Evolutionary conservation across 2,797 vertebrate genomes (phyloP), one percentile per base, ranked within the genome.

Genomic region (Melanotaenia pygmaea): DNA sequence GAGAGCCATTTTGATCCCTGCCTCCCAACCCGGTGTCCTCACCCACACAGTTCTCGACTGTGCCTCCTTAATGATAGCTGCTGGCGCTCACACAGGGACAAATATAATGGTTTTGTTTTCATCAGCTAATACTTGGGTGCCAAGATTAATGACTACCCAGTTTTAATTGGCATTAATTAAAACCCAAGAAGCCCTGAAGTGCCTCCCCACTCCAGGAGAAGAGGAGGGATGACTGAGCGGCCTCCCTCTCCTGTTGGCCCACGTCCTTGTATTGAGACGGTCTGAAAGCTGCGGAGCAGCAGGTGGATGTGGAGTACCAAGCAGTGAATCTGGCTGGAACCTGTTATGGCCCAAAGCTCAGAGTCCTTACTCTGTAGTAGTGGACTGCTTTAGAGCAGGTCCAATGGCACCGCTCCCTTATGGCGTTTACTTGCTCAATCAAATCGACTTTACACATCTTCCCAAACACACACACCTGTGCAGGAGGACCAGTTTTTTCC

Each of bases 141-240:
- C 89, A 89, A 85, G 89, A 93, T 92, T 90, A 94, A 93, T 90
- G 91, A 90, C 84, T 80, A 77, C 87, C 85, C 80, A 59, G 14
- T 68, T 79, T 83, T 93, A 92, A 94, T 91, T 92, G 88, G 84
- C 86, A 81, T 86, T 90, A 92, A 93, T 93, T 92, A 92, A 92
- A 91, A 82, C 88, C 83, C 80, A 77, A 90, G 90, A 88, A 86
- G 85, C 79, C 85, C 90, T 80, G 72, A 13, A 79, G 81, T 84
- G 75, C 65, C 77, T 81, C 75, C 64, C 73, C 64, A 80, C 78
- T 83, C 72, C 30, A 24, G 67, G 67, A 69, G 79, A 70, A 38
- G 75, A 76, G 80, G 76, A 70, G 72, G 83, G 69, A 24, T 63
- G 67, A 70, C 47, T 64, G 68, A 77, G 72, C 64, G 51, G 72